A percentile compares a stretch with the other conserved stretches of the same genome.
phyloP scores from a whole-genome alignment of 2,888 invertebrate species.

The Megalurothrips usitatus region DNA sequence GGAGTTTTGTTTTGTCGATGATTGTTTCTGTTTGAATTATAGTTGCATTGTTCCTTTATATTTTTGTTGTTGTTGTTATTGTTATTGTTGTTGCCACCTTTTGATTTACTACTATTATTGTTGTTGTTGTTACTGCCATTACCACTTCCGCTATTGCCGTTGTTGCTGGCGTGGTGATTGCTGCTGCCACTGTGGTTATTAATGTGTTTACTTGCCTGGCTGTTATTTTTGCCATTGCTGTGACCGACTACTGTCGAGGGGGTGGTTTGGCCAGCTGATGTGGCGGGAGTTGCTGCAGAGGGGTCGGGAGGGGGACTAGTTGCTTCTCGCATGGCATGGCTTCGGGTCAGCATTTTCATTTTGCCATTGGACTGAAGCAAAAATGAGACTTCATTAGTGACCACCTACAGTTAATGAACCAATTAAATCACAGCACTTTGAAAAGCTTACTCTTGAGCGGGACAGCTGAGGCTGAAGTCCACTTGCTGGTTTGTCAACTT shows the following conservation, averaged over 20 bases:
- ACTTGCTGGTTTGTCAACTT: not conserved
- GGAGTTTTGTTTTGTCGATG: constrained; percentile 24
- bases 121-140: constrained; percentile 8
- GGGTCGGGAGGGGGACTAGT: constrained; percentile 52
- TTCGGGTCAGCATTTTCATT: constrained; percentile 78
- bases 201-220: constrained; percentile 42
- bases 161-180: constrained; percentile 42
- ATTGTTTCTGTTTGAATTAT: constrained; percentile 9
- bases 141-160: constrained; percentile 46
- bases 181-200: constrained; percentile 35
- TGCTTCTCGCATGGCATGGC: constrained; percentile 85
- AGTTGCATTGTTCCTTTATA: not conserved
- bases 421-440: not conserved
- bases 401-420: not conserved
- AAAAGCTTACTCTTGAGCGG: not conserved
- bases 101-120: not conserved
- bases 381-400: constrained; percentile 29
- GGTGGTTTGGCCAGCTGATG: constrained; percentile 42
- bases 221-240: constrained; percentile 42
- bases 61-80: constrained; percentile 38
- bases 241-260: constrained; percentile 43
- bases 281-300: constrained; percentile 44
- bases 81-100: constrained; percentile 44
- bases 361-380: constrained; percentile 61
- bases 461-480: constrained; percentile 1